Evolutionary conservation across 2,888 invertebrate genomes (phyloP), one percentile per base, ranked within the genome.

Genomic region (Lysandra bellargus): DNA sequence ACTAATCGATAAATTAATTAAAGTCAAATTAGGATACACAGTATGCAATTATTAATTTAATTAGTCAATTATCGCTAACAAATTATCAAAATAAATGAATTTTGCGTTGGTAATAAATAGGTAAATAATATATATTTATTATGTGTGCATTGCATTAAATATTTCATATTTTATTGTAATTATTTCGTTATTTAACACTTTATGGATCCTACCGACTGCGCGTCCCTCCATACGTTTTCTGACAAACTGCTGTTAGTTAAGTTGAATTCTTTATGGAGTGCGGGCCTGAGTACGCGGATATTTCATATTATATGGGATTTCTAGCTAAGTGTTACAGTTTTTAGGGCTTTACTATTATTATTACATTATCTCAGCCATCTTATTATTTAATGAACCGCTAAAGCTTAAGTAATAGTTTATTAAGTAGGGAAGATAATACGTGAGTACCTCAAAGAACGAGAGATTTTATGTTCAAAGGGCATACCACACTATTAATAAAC

Each of bases 401-500:
- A 44, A 44, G 44, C 9, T 44, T 44, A 44, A 44, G 9, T 44
- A 44, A 30, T 64, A 64, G 30, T 12, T 64, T 12, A 64, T 64
- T 9, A 30, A 30, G 30, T 30, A 12, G 12, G 12, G 64, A 30
- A 30, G 30, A 64, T 64, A 23, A 64, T 64, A 64, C 64, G 30
- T 9, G 6, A 30, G 5, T 40, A 40, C 64, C 30, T 75, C 75
- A 44, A 75, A 53, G 30, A 75, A 5, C 44, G 5, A n/a, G 5
- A 12, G 23, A 12, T 49, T 49, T 49, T 30, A 7, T 23, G n/a
- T 49, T 23, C 23, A 75, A 49, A 44, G 53, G 44, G 57, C 57
- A 53, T 17, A 33, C 60, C 57, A 40, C 61, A 78, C 64, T 78
- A 61, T 60, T 33, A 78, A 78, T 40, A 75, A 78, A 73, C 53